A percentile compares a stretch with the other conserved stretches of the same genome.
Evolutionary conservation across 2,797 vertebrate genomes (phyloP).

Genomic region (Poeciliopsis presidionis): DNA sequence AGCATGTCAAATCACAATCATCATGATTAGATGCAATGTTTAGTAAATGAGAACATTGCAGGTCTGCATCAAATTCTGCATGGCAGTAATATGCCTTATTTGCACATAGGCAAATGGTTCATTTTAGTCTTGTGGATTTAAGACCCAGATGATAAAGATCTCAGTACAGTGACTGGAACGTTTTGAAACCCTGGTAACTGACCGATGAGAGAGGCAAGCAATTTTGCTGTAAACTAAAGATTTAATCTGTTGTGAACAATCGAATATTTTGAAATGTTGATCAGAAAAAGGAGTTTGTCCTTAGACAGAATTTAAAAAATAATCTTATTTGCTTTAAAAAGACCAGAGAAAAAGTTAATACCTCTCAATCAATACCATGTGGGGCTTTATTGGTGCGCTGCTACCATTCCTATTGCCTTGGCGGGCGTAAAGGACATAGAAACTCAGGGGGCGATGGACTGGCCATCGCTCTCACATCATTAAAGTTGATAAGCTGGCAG

Average conservation of each 20-base stretch:
- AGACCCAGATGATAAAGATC: background rate
- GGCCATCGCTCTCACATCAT: conserved; percentile 62
- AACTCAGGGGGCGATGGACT: conserved; percentile 62
- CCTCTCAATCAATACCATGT: conserved; percentile 74
- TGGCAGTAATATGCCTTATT: background rate
- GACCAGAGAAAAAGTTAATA: conserved; percentile 45
- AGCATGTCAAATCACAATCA: background rate
- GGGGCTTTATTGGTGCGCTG: conserved; percentile 66
- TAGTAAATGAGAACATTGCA: background rate
- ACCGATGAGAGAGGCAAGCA: conserved; percentile 12
- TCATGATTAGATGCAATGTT: background rate
- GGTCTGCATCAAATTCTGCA: background rate
- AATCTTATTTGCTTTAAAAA: conserved; percentile 6
- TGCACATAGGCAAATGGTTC: background rate
- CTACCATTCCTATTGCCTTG: conserved; percentile 61
- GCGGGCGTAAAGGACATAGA: conserved; percentile 57
- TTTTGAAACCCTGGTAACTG: background rate
- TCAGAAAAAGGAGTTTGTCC: conserved; percentile 18
- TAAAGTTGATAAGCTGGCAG: conserved; percentile 76
- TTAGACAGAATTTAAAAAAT: background rate
- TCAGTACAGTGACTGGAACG: background rate
- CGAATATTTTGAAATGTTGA: background rate
- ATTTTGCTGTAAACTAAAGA: conserved; percentile 8
- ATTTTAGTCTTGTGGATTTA: background rate
- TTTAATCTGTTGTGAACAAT: conserved; percentile 15